A percentile compares a stretch with the other conserved stretches of the same genome.
Evolutionary conservation across 1,140 invertebrate species (phyloP).

Genomic region (Oreohelix idahoensis): DNA sequence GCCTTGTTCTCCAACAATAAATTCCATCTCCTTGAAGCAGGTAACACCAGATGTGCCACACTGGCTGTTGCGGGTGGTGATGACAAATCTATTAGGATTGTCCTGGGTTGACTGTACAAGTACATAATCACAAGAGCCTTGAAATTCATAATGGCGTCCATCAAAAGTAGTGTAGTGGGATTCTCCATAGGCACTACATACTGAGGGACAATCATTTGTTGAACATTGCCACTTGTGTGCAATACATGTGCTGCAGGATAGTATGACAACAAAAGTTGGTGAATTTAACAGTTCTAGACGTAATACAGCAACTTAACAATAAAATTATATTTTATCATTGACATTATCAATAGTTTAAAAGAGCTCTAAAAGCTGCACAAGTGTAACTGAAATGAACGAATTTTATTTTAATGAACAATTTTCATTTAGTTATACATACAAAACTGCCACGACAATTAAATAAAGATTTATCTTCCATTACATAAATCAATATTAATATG

Average conservation of each 20-base stretch:
- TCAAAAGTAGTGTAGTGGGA: constrained; percentile 89
- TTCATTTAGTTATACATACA: too few species aligned
- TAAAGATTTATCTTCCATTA: too few species aligned
- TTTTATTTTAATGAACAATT: too few species aligned
- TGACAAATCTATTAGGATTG: constrained; percentile 40
- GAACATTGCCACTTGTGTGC: constrained; percentile 65
- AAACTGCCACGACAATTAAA: too few species aligned
- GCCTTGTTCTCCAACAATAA: constrained; percentile 73
- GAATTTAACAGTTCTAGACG: not conserved
- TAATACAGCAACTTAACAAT: not conserved
- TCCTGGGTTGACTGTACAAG: constrained; percentile 78
- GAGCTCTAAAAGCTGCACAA: not conserved
- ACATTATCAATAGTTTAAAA: not conserved
- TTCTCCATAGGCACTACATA: constrained; percentile 79
- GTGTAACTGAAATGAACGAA: too few species aligned
- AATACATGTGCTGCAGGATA: constrained; percentile 58
- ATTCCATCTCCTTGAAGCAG: constrained; percentile 87
- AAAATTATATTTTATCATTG: not conserved
- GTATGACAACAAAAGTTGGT: not conserved
- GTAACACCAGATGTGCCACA: constrained; percentile 89
- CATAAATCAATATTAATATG: too few species aligned
- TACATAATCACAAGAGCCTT: constrained; percentile 89
- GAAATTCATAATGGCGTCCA: constrained; percentile 86
- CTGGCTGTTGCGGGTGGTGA: constrained; percentile 80
- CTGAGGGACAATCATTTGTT: constrained; percentile 69